Evolutionary conservation across 2,888 invertebrate genomes (phyloP).

Genomic region (Apotomis turbidana): DNA sequence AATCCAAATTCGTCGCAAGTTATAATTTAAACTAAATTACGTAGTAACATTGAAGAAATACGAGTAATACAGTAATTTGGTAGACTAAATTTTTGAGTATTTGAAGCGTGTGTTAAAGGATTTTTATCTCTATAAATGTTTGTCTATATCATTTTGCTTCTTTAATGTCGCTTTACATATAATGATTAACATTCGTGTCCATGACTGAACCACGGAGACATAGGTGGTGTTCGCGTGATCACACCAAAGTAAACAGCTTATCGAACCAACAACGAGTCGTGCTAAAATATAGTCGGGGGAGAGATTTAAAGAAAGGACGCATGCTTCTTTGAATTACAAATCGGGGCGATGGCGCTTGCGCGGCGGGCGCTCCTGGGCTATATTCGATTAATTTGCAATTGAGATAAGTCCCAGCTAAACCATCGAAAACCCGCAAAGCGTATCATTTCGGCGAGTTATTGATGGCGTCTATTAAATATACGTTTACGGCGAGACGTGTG

Average conservation of each 20-base stretch:
- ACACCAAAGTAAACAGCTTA: constrained; percentile 48
- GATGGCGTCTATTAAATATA: constrained; percentile 83
- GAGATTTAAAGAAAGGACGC: constrained; percentile 64
- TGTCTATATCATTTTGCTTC: constrained; percentile 66
- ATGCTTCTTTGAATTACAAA: constrained; percentile 74
- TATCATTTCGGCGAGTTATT: constrained; percentile 81
- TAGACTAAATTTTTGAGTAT: constrained; percentile 59
- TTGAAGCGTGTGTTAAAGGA: constrained; percentile 53
- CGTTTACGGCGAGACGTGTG: constrained; percentile 71
- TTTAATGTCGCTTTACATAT: constrained; percentile 77
- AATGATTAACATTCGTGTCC: constrained; percentile 60
- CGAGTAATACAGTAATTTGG: constrained; percentile 55
- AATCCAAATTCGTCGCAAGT: constrained; percentile 64
- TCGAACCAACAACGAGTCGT: constrained; percentile 51
- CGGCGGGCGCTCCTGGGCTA: constrained; percentile 52
- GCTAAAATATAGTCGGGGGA: constrained; percentile 56
- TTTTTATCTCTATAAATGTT: constrained; percentile 40
- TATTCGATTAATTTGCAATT: constrained; percentile 81
- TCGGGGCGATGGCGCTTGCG: constrained; percentile 57
- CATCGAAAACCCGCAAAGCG: constrained; percentile 71
- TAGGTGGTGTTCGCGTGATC: constrained; percentile 40
- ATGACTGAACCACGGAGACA: constrained; percentile 74
- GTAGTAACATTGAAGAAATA: constrained; percentile 55
- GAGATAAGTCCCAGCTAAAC: constrained; percentile 74
- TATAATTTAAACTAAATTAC: constrained; percentile 47